Base-by-base conservation (phyloP, 2,888 invertebrate species). In the Romanomermis culicivorax region DNA sequence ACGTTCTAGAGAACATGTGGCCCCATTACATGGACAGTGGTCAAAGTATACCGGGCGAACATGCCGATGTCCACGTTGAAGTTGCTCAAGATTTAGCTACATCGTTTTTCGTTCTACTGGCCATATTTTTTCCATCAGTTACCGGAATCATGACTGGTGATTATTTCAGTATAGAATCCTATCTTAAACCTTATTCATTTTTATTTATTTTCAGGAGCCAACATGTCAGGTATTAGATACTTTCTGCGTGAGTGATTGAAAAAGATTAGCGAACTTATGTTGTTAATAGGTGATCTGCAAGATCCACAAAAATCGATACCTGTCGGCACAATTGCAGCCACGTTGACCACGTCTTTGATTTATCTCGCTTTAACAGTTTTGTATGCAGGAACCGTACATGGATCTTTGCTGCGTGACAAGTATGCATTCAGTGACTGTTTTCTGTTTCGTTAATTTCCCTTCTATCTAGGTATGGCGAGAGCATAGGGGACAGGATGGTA, bases 71-170 rank as follows among this genome's bases (percentile, higher is more conserved):
- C 29, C 54, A 57, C 2, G 58, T 59, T 3, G 65, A 69, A 71
- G 85, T 87, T 72, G 80, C 91, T 56, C 78, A 82, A 64, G 82
- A 97, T 68, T 78, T 88, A 53, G 82, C 88, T 1, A 89, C 93
- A 2, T 79, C 85, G 1, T 95, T 97, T 70, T 91, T 91, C 53
- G 80, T 97, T 62, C 79, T 99, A 29, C 84, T 97, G 63, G 95
- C 93, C 64, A 97, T 99, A 65, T 97, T 93, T 77, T 99, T 99
- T 74, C 97, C 97, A n/a, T 95, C 95, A 23, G 93, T 93, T 47
- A 97, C 97, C 64, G 95, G 85, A 66, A 97, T 97, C 61, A 91
- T 97, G 88, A 97, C 97, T 58, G 95, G 97, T 24, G 93, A 93
- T n/a, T n/a, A n/a, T n/a, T n/a, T n/a, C n/a, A n/a, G n/a, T n/a